phyloP scores from a whole-genome alignment of 2,797 vertebrate genomes.

The Lycodopsis pacificus region DNA sequence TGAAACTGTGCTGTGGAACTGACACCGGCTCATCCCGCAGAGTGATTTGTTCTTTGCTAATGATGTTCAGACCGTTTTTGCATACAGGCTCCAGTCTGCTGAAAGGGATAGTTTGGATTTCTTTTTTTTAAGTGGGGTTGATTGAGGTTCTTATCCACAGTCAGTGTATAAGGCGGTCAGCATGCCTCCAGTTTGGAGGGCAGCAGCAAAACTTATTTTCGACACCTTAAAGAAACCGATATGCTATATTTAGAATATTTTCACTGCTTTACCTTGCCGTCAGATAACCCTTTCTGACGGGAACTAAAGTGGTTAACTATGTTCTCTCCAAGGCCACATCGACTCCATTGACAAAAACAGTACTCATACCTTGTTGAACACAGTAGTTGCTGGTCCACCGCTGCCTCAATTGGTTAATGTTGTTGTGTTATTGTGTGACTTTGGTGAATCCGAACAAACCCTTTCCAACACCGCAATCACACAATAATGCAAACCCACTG shows the following conservation, averaged over 20 bases:
- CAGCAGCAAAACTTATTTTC: background rate
- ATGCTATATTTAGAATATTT: no score
- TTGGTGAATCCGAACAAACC: background rate
- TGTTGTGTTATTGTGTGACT: background rate
- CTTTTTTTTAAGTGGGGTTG: background rate
- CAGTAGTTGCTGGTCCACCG: no score
- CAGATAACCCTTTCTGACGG: no score
- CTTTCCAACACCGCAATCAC: background rate
- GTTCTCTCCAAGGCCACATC: background rate
- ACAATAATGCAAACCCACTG: background rate
- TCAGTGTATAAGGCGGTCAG: background rate
- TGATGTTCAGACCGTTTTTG: constrained; percentile 7
- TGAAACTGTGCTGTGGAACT: background rate
- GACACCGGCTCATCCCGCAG: background rate
- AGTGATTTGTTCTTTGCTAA: background rate
- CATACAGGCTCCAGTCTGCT: constrained; percentile 3
- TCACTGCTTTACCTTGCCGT: no score
- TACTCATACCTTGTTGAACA: background rate
- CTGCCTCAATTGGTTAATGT: no score
- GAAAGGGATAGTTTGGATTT: background rate
- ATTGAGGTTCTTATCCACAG: background rate
- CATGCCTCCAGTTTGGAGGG: background rate
- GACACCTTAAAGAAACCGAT: background rate
- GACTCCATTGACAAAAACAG: constrained; percentile 1
- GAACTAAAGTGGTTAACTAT: no score